A percentile compares a stretch with the other conserved stretches of the same genome.
phyloP scores from a whole-genome alignment of 2,113 vertebrate species.

The Syngnathus scovelli region DNA sequence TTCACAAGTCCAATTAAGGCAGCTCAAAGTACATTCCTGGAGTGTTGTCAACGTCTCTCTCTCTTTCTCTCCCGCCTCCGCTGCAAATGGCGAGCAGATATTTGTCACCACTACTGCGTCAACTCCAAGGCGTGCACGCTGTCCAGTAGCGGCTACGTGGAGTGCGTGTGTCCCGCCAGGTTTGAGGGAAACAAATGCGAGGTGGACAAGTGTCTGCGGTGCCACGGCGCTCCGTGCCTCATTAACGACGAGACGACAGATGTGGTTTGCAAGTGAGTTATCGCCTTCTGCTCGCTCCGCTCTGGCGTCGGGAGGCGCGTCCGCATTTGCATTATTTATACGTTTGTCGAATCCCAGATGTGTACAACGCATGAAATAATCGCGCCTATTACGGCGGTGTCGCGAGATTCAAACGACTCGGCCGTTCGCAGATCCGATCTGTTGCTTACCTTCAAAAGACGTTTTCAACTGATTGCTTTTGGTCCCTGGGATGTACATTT shows the following conservation, averaged over 20 bases:
- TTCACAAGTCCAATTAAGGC: constrained; percentile 58
- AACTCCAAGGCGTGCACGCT: constrained; percentile 90
- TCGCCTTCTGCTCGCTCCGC: constrained; percentile 9
- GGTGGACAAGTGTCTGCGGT: constrained; percentile 86
- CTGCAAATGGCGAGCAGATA: constrained; percentile 70
- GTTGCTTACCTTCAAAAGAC: no score
- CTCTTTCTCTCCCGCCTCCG: constrained; percentile 25
- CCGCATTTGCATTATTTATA: neutral
- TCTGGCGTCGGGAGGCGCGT: neutral
- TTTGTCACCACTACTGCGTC: constrained; percentile 95
- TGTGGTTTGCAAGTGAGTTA: constrained; percentile 91
- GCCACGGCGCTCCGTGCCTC: constrained; percentile 88
- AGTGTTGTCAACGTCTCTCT: constrained; percentile 36
- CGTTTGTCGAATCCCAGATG: neutral
- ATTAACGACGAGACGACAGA: constrained; percentile 80
- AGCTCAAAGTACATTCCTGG: constrained; percentile 38
- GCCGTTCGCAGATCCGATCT: no score
- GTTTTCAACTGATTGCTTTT: neutral
- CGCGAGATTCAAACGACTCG: neutral
- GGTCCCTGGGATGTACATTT: neutral
- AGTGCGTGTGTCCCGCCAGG: constrained; percentile 84
- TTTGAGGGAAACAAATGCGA: constrained; percentile 93
- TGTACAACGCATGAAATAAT: neutral
- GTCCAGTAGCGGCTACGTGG: constrained; percentile 81
- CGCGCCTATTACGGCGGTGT: neutral